Conservation (phyloP, 1,140 invertebrate genomes). For the Microplitis mediator region DNA sequence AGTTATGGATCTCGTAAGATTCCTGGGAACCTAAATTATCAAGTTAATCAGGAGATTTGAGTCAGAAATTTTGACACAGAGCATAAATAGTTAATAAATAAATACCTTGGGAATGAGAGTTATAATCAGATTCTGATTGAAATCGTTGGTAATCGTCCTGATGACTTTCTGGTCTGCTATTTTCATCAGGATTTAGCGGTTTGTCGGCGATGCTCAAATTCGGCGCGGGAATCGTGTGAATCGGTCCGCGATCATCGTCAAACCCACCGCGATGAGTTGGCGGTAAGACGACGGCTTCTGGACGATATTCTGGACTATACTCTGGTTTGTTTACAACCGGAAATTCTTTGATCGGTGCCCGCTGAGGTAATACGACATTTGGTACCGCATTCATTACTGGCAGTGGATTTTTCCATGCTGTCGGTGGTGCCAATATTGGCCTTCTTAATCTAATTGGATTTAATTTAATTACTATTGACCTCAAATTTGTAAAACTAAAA, state of each 20-base stretch:
- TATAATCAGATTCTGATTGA: constrained; percentile 28
- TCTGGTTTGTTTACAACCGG: constrained; percentile 48
- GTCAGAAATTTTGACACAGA: no score
- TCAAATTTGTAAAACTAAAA: not conserved
- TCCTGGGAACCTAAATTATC: no score
- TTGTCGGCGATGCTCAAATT: constrained; percentile 67
- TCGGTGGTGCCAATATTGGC: constrained; percentile 42
- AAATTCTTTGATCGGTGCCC: constrained; percentile 45
- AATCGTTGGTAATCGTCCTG: constrained; percentile 29
- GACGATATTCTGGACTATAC: constrained; percentile 46
- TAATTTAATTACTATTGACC: constrained; percentile 6
- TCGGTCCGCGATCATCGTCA: constrained; percentile 71
- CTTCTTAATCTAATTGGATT: constrained; percentile 34
- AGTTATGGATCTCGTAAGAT: not conserved
- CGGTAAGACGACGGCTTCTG: constrained; percentile 40
- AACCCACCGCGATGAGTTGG: constrained; percentile 41
- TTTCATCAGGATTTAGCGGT: constrained; percentile 36
- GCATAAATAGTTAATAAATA: not conserved
- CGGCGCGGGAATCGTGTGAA: constrained; percentile 82
- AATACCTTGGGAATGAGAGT: constrained; percentile 35
- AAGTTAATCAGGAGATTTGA: no score
- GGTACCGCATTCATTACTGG: constrained; percentile 38
- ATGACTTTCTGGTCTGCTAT: constrained; percentile 17
- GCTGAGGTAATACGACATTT: constrained; percentile 41
- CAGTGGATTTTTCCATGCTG: constrained; percentile 46